Evolutionary conservation across 1,140 invertebrate species (phyloP).

Genomic region (Sarcophaga bullata): DNA sequence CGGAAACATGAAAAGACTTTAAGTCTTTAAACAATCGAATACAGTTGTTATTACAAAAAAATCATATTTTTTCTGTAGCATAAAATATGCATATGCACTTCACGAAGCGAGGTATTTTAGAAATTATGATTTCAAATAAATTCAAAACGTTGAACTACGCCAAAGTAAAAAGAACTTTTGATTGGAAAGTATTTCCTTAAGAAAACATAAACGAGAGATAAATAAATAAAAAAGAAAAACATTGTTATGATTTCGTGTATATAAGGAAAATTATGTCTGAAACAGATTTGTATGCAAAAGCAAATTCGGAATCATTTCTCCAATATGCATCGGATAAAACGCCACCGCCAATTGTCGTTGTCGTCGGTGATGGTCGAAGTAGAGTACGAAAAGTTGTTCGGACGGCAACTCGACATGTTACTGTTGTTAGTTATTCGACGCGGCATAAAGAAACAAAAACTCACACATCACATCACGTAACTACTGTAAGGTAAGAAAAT

Average conservation of each 20-base stretch:
- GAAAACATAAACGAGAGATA: too few species aligned
- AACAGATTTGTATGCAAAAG: slow-evolving; percentile 45
- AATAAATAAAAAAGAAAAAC: background rate
- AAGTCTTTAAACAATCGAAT: too few species aligned
- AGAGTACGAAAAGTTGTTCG: slow-evolving; percentile 63
- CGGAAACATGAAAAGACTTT: too few species aligned
- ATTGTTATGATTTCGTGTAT: background rate
- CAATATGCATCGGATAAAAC: slow-evolving; percentile 61
- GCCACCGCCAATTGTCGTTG: slow-evolving; percentile 64
- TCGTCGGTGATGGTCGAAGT: slow-evolving; percentile 64
- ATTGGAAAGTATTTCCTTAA: background rate
- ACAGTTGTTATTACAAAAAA: too few species aligned
- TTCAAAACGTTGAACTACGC: background rate
- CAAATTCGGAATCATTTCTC: slow-evolving; percentile 58
- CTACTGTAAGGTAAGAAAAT: slow-evolving; percentile 64
- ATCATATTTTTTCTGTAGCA: too few species aligned
- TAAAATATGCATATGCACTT: background rate
- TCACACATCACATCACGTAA: slow-evolving; percentile 65
- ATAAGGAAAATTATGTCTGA: slow-evolving; percentile 44
- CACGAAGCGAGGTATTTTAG: background rate
- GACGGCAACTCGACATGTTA: slow-evolving; percentile 63
- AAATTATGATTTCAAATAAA: background rate
- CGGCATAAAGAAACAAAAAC: slow-evolving; percentile 64
- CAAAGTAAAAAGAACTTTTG: background rate
- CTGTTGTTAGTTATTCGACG: slow-evolving; percentile 64